Evolutionary conservation across 1,140 invertebrate species (phyloP).

Genomic region (Acromyrmex echinatior): DNA sequence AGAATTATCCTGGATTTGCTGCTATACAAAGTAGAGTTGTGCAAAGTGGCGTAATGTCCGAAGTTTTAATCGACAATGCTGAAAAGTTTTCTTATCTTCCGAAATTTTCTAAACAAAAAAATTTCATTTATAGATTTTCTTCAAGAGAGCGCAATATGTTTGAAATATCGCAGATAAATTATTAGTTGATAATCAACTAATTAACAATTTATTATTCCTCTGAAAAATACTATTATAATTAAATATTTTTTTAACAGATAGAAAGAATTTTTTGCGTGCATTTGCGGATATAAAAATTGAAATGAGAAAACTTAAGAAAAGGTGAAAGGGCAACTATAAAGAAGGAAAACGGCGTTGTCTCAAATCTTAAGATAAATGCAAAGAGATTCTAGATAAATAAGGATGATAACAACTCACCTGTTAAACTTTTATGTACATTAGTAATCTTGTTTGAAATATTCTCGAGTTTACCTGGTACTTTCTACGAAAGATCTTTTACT

Average conservation of each 20-base stretch:
- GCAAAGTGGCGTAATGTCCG: neutral
- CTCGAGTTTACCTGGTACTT: slow-evolving; percentile 1
- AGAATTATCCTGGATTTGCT: slow-evolving; percentile 23
- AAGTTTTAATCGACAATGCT: neutral
- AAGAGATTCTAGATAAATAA: slow-evolving; percentile 42
- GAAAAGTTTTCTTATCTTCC: slow-evolving; percentile 17
- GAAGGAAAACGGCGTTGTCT: neutral
- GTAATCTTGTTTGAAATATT: slow-evolving; percentile 46
- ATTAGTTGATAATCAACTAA: neutral
- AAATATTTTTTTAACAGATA: neutral
- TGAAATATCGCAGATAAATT: neutral
- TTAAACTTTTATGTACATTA: slow-evolving; percentile 29
- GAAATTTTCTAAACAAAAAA: slow-evolving; percentile 16
- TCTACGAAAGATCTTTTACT: neutral
- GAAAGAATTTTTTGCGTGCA: neutral
- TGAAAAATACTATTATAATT: neutral
- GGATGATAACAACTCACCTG: slow-evolving; percentile 14
- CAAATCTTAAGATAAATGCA: slow-evolving; percentile 10
- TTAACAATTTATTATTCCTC: neutral
- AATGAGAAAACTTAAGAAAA: slow-evolving; percentile 21
- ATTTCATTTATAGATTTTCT: neutral
- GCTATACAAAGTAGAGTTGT: neutral
- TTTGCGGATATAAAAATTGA: neutral
- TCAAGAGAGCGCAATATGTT: neutral
- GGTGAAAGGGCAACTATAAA: neutral